Evolutionary conservation across 2,113 vertebrate species (phyloP).

Genomic region (Rhinoderma darwinii): DNA sequence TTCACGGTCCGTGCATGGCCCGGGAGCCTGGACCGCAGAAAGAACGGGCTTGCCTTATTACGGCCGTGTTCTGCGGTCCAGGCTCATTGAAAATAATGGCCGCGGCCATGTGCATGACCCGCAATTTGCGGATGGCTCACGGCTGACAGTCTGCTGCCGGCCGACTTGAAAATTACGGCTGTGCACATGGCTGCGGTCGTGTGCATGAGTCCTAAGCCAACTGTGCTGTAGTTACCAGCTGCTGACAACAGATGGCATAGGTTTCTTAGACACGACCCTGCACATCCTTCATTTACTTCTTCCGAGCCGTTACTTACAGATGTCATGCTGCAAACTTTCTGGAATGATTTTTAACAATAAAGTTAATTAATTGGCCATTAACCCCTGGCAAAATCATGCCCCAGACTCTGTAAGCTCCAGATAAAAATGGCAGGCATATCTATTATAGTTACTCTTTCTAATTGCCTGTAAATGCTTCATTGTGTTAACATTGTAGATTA

Average conservation of each 20-base stretch:
- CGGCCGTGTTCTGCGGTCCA: too few relatives aligned
- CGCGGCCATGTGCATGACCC: too few relatives aligned
- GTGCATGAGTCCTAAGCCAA: too few relatives aligned
- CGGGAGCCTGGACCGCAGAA: too few relatives aligned
- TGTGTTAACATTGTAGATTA: slow-evolving; percentile 33
- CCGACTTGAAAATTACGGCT: too few relatives aligned
- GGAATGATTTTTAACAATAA: slow-evolving; percentile 30
- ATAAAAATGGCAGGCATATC: neutral
- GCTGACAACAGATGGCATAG: slow-evolving; percentile 29
- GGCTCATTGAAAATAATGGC: too few relatives aligned
- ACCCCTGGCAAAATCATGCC: slow-evolving; percentile 7
- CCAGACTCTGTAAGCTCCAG: slow-evolving; percentile 5
- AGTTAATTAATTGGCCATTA: slow-evolving; percentile 35
- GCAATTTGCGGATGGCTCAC: too few relatives aligned
- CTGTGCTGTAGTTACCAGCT: neutral
- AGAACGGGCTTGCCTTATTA: too few relatives aligned
- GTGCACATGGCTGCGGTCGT: too few relatives aligned
- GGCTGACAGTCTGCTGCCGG: too few relatives aligned
- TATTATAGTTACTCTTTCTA: slow-evolving; percentile 21
- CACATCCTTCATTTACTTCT: slow-evolving; percentile 5
- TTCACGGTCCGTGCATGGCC: too few relatives aligned
- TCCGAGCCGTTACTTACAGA: neutral
- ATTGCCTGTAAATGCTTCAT: slow-evolving; percentile 18
- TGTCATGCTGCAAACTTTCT: slow-evolving; percentile 10
- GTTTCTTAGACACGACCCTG: neutral